Evolutionary conservation across 2,797 vertebrate species (phyloP).

Genomic region (Sebastes aleutianus): DNA sequence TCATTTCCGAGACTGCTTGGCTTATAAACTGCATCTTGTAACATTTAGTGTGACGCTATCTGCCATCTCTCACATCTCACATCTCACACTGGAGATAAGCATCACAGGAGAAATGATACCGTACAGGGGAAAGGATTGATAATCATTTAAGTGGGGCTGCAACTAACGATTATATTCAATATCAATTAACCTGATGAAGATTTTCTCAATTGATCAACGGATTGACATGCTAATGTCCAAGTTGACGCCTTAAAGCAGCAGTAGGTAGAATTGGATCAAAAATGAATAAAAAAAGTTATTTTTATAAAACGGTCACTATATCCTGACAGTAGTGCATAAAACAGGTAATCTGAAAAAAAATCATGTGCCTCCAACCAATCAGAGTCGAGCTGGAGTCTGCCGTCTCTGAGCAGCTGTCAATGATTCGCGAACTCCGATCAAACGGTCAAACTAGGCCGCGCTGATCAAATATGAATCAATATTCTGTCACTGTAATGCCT

Average conservation of each 20-base stretch:
- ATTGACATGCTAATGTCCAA: background rate
- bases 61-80: background rate
- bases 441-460: too few species aligned
- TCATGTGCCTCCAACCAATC: too few species aligned
- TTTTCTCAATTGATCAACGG: background rate
- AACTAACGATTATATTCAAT: background rate
- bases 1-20: background rate
- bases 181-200: background rate
- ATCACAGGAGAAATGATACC: background rate
- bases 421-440: too few species aligned
- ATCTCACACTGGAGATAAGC: background rate
- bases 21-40: background rate
- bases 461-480: rapidly evolving
- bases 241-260: background rate
- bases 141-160: background rate
- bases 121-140: background rate
- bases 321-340: too few species aligned
- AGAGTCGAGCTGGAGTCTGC: too few species aligned
- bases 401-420: too few species aligned
- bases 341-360: too few species aligned
- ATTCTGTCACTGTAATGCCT: too few species aligned
- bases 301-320: too few species aligned
- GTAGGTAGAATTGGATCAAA: too few species aligned
- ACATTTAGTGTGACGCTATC: background rate
- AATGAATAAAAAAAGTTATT: too few species aligned